These are phyloP conservation scores for Poeciliopsis prolifica DNA, from an alignment of 2,113 vertebrate genomes.

Conservation along the genomic window DNA sequence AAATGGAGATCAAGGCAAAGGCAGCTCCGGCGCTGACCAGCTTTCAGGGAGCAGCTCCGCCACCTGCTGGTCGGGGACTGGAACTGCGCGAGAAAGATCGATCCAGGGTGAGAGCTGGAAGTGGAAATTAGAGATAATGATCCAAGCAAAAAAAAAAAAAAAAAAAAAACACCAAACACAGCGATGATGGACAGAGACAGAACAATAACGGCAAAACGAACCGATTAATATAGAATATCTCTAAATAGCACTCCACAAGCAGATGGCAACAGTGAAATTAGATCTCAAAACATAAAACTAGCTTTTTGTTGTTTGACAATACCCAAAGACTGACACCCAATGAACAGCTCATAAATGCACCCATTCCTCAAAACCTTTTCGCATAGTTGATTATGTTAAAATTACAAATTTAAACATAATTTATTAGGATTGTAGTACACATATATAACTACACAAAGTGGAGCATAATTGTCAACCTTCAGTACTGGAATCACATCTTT, in stretches of 20 bases:
- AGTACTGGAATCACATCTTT: too few species aligned
- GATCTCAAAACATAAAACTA: background rate
- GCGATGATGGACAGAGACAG: background rate
- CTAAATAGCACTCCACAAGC: background rate
- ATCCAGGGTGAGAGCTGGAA: background rate
- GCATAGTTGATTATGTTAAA: background rate
- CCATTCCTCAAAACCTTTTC: background rate
- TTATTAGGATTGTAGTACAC: background rate
- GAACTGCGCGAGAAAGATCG: slow-evolving; percentile 35
- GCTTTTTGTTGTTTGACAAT: background rate
- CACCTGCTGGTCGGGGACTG: slow-evolving; percentile 33
- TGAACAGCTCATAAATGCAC: background rate
- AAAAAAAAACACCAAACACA: background rate
- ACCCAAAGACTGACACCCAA: background rate
- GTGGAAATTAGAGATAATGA: background rate
- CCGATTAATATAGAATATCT: background rate
- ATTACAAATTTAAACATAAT: background rate
- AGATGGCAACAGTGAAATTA: background rate
- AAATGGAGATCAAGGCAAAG: slow-evolving; percentile 80
- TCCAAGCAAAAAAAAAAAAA: background rate
- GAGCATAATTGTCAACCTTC: too few species aligned
- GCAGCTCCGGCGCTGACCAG: slow-evolving; percentile 46
- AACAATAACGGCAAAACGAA: background rate
- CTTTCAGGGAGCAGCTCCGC: slow-evolving; percentile 60
- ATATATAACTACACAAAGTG: too few species aligned